Conservation (phyloP, 2,797 vertebrate species). For the Clarias platycephalus region DNA sequence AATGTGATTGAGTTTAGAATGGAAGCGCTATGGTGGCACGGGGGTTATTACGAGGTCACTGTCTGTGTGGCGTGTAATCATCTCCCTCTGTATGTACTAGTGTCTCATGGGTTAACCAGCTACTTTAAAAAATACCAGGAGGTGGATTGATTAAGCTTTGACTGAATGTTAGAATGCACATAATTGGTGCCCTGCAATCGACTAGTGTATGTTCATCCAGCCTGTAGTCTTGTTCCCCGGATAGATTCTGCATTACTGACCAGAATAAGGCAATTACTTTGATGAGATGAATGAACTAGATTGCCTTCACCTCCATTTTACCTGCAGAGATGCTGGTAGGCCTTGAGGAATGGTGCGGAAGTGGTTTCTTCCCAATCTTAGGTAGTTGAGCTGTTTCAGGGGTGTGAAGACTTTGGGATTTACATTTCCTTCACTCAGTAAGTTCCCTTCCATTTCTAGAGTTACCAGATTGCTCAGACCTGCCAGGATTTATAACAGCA, state of each 20-base stretch:
- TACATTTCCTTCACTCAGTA: constrained; percentile 86
- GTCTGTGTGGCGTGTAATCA: background rate
- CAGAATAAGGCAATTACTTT: background rate
- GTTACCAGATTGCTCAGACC: constrained; percentile 84
- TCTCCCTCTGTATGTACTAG: background rate
- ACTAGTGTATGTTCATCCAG: background rate
- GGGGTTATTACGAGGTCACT: background rate
- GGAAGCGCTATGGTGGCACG: background rate
- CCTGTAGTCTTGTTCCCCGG: background rate
- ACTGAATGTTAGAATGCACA: background rate
- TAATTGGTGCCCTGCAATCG: background rate
- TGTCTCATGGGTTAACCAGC: background rate
- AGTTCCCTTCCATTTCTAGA: constrained; percentile 93
- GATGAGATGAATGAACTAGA: background rate
- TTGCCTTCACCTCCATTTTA: constrained; percentile 58
- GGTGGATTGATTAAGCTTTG: background rate
- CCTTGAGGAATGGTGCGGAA: constrained; percentile 92
- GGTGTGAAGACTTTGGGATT: constrained; percentile 80
- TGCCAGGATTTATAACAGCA: constrained; percentile 59
- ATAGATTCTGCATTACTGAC: background rate
- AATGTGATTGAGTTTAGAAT: background rate
- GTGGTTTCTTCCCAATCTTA: constrained; percentile 87
- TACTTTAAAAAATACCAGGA: background rate
- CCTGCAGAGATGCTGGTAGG: constrained; percentile 86
- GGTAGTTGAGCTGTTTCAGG: constrained; percentile 82